Evolutionary conservation across 2,888 invertebrate genomes (phyloP).

Genomic region (Vannuccia rotundouncinata): DNA sequence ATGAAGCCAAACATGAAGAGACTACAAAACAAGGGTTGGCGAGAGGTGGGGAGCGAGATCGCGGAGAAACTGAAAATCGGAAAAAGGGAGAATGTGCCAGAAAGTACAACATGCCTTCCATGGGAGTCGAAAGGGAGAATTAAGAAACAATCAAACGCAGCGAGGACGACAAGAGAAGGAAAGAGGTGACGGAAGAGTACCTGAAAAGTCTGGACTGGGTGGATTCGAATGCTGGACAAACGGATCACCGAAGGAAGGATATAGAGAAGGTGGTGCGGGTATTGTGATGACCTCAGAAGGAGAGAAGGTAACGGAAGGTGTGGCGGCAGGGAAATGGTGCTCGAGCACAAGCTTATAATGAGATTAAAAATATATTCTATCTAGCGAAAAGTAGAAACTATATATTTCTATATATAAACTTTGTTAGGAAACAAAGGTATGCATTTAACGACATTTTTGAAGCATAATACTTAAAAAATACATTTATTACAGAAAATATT

Average conservation of each 20-base stretch:
- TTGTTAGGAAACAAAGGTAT: no score
- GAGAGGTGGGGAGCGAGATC: neutral
- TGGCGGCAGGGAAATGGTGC: neutral
- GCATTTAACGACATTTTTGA: no score
- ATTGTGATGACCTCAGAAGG: neutral
- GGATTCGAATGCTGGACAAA: neutral
- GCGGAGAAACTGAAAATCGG: neutral
- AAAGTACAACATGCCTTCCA: neutral
- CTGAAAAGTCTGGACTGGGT: neutral
- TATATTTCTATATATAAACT: no score
- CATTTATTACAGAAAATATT: no score
- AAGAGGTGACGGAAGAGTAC: neutral
- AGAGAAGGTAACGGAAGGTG: neutral
- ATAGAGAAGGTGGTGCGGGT: neutral
- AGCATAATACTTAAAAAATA: no score
- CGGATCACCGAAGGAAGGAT: neutral
- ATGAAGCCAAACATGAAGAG: neutral
- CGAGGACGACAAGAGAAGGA: neutral
- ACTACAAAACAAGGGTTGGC: neutral
- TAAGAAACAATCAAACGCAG: neutral
- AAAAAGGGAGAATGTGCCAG: neutral
- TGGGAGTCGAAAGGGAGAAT: neutral
- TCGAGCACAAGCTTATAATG: neutral
- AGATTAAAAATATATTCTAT: no score
- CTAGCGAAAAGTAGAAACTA: no score